phyloP scores from a whole-genome alignment of 2,797 vertebrate genomes.

The Gambelia wislizenii region DNA sequence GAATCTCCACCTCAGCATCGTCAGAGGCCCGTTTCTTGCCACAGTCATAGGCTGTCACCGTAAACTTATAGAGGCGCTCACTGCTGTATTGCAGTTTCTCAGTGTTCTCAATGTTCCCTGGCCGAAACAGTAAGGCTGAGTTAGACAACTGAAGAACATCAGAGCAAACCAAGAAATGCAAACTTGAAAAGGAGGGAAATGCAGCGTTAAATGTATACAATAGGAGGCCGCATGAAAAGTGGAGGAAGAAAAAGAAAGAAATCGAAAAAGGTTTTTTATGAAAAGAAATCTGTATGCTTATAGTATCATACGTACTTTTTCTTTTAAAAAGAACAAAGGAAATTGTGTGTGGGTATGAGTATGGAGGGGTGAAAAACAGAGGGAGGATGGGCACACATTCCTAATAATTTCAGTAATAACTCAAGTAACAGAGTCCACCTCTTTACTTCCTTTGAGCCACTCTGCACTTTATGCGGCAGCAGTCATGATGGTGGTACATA shows the following conservation, averaged over 20 bases:
- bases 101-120: conserved; percentile 98
- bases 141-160: conserved; percentile 29
- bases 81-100: conserved; percentile 94
- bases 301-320: background rate
- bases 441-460: too few relatives aligned
- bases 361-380: background rate
- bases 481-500: background rate
- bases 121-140: background rate
- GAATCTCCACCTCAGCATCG: conserved; percentile 94
- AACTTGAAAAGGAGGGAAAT: background rate
- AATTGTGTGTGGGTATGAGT: background rate
- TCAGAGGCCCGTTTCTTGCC: conserved; percentile 97
- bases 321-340: too few relatives aligned
- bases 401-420: too few relatives aligned
- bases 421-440: too few relatives aligned
- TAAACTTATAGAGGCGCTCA: conserved; percentile 92
- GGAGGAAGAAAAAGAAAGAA: background rate
- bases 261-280: background rate
- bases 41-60: conserved; percentile 97
- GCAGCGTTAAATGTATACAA: background rate
- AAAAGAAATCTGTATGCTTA: background rate
- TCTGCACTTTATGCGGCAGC: background rate
- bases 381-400: background rate
- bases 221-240: background rate
- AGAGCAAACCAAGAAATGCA: background rate